Conservation (phyloP, 1,140 invertebrate genomes). For the Lutraria rhynchaena region DNA sequence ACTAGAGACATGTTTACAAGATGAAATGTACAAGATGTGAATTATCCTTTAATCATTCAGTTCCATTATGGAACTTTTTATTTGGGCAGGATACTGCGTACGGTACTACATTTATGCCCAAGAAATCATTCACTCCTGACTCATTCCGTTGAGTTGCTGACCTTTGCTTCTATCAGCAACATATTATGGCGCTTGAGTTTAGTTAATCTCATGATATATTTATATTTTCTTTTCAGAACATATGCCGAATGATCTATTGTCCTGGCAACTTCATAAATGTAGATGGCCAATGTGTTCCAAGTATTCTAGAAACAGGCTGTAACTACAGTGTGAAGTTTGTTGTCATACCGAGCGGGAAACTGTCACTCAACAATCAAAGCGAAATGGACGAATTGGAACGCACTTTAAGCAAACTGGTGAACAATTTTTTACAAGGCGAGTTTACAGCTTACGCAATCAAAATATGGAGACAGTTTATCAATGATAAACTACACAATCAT, state of each 20-base stretch:
- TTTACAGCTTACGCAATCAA: background rate
- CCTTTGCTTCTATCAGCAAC: background rate
- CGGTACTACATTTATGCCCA: background rate
- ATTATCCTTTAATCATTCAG: too few relatives aligned
- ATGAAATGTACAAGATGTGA: too few relatives aligned
- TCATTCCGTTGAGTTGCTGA: background rate
- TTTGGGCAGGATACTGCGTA: too few relatives aligned
- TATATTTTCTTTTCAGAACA: slow-evolving; percentile 3
- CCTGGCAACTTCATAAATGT: background rate
- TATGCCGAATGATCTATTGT: background rate
- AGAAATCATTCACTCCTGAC: background rate
- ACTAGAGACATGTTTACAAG: too few relatives aligned
- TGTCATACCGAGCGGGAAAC: background rate
- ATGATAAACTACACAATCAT: background rate
- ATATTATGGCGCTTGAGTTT: background rate
- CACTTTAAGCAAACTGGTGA: background rate
- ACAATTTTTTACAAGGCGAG: background rate
- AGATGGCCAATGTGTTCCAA: background rate
- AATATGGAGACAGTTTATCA: background rate
- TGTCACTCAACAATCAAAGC: background rate
- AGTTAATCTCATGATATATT: background rate
- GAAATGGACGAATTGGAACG: background rate
- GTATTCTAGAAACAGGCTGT: background rate
- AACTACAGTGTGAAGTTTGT: background rate
- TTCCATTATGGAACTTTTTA: too few relatives aligned